Percentiles rank a stretch among this genome's conserved stretches.
Conservation (phyloP, 2,888 invertebrate genomes). For the Dastarcus helophoroides region DNA sequence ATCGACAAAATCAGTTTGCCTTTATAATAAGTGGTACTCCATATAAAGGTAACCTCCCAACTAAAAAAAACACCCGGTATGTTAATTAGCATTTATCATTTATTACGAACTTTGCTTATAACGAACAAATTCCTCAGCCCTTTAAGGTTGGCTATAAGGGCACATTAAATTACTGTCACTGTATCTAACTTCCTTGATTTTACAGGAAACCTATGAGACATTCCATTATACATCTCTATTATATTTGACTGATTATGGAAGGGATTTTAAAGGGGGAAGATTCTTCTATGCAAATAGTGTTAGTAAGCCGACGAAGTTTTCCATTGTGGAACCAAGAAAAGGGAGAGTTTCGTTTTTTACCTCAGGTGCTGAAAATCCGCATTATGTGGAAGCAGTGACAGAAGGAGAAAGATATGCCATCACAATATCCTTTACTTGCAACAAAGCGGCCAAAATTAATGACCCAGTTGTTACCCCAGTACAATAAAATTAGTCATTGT, state of each 20-base stretch:
- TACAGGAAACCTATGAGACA: slow-evolving; percentile 71
- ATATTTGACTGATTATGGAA: slow-evolving; percentile 62
- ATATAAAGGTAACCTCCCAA: too few relatives aligned
- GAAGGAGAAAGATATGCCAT: slow-evolving; percentile 69
- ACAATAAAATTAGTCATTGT: too few relatives aligned
- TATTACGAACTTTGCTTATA: too few relatives aligned
- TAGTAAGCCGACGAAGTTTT: slow-evolving; percentile 47
- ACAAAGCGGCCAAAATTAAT: slow-evolving; percentile 9
- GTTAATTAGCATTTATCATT: too few relatives aligned
- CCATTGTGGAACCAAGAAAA: slow-evolving; percentile 64
- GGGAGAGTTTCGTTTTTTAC: slow-evolving; percentile 76
- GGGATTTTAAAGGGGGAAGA: slow-evolving; percentile 72
- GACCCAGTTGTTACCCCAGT: too few relatives aligned
- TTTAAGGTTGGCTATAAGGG: not conserved
- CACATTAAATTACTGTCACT: slow-evolving; percentile 6
- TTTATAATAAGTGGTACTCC: too few relatives aligned
- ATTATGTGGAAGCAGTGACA: slow-evolving; percentile 68
- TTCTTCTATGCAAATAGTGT: slow-evolving; percentile 61
- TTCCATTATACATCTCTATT: slow-evolving; percentile 80
- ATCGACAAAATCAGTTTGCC: too few relatives aligned
- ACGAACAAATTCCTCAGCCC: too few relatives aligned
- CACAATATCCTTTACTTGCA: slow-evolving; percentile 78
- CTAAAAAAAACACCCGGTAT: too few relatives aligned
- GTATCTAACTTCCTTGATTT: slow-evolving; percentile 22
- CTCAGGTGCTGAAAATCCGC: slow-evolving; percentile 76